These are phyloP conservation scores for Enteromius radiatus DNA, from an alignment of 2,797 vertebrate genomes.

Conservation along the genomic window DNA sequence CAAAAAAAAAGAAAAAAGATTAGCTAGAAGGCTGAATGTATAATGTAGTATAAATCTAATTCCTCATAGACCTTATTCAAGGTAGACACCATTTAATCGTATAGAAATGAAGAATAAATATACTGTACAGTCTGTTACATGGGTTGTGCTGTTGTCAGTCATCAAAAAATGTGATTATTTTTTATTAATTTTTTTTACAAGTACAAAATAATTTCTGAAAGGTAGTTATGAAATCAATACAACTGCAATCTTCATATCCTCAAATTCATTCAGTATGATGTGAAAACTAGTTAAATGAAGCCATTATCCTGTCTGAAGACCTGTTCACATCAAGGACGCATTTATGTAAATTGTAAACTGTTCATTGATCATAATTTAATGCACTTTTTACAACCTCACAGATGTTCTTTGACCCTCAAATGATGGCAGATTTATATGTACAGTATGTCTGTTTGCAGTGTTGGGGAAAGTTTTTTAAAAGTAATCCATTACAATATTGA, in stretches of 20 bases:
- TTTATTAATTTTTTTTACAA: not conserved
- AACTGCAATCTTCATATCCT: not conserved
- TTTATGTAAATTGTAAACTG: too few species aligned
- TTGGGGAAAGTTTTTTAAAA: too few species aligned
- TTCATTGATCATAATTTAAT: not conserved
- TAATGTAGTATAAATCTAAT: conserved; percentile 1
- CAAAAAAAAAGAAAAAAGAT: not conserved
- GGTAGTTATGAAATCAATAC: not conserved
- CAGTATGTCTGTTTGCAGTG: too few species aligned
- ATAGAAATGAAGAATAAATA: not conserved
- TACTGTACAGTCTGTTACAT: not conserved
- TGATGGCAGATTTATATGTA: not conserved
- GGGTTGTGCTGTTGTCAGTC: not conserved
- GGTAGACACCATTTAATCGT: not conserved
- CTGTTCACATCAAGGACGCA: not conserved
- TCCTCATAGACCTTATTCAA: not conserved
- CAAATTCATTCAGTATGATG: not conserved
- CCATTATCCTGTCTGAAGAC: not conserved
- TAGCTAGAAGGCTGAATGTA: conserved; percentile 8
- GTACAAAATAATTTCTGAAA: not conserved
- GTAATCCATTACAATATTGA: too few species aligned
- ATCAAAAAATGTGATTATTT: not conserved
- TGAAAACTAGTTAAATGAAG: not conserved
- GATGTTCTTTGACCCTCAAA: not conserved
- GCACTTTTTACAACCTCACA: not conserved